Conservation (phyloP, 2,797 vertebrate genomes). For the Vipera latastei region DNA sequence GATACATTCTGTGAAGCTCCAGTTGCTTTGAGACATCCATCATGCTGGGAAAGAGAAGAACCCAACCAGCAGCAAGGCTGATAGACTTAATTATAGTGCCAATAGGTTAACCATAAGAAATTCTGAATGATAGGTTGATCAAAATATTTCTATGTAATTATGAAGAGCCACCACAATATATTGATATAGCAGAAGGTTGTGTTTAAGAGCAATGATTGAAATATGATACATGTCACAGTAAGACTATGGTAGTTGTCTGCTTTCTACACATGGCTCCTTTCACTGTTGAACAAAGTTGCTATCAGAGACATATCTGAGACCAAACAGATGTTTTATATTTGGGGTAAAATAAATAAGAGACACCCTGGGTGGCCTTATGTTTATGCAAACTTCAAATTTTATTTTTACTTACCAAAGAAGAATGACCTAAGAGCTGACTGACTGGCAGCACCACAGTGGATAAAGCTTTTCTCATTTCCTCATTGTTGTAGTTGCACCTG, state of each 20-base stretch:
- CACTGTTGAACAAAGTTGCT: not conserved
- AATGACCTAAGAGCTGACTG: not conserved
- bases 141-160: not conserved
- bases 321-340: not conserved
- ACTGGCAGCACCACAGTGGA: not conserved
- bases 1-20: not conserved
- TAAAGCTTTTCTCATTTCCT: not conserved
- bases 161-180: not conserved
- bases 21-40: not conserved
- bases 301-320: not conserved
- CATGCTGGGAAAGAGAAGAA: not conserved
- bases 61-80: not conserved
- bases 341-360: not conserved
- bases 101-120: not conserved
- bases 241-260: too few relatives aligned
- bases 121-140: not conserved
- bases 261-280: not conserved
- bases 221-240: not conserved
- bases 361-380: not conserved
- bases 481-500: not conserved
- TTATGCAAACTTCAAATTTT: not conserved
- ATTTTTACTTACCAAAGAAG: not conserved
- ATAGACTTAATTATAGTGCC: not conserved
- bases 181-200: not conserved
- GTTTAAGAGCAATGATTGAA: not conserved